Conservation (phyloP, 1,140 invertebrate genomes). For the Sarcophaga peregrina region DNA sequence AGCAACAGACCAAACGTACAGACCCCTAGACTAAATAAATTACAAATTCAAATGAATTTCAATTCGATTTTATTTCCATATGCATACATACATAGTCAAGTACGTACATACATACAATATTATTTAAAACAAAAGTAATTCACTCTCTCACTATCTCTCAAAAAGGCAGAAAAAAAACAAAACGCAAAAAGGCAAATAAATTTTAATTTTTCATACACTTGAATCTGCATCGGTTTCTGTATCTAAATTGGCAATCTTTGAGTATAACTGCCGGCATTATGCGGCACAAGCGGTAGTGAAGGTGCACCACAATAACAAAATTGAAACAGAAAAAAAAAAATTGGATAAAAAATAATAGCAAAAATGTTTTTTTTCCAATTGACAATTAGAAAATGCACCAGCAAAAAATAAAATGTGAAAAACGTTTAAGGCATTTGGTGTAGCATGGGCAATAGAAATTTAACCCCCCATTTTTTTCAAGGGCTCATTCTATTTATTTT, state of each 20-base stretch:
- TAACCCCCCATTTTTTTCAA: too few relatives aligned
- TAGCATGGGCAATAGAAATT: too few relatives aligned
- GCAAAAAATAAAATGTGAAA: neutral
- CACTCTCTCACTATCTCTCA: neutral
- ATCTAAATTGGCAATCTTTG: slow-evolving; percentile 41
- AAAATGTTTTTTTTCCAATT: slow-evolving; percentile 28
- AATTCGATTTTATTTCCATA: too few relatives aligned
- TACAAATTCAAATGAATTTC: too few relatives aligned
- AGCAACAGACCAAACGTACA: too few relatives aligned
- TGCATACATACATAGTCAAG: too few relatives aligned
- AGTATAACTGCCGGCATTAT: slow-evolving; percentile 5
- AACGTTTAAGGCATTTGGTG: too few relatives aligned
- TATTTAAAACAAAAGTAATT: neutral
- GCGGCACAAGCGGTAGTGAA: neutral
- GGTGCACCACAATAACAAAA: neutral
- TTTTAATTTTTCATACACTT: slow-evolving; percentile 34
- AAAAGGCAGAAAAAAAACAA: neutral
- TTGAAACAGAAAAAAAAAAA: neutral
- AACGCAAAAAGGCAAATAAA: neutral
- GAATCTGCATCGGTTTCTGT: neutral
- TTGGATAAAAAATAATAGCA: neutral
- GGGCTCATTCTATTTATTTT: too few relatives aligned
- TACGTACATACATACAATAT: neutral
- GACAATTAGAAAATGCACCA: slow-evolving; percentile 33
- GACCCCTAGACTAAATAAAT: too few relatives aligned